A percentile compares a stretch with the other conserved stretches of the same genome.
Evolutionary conservation across 30 jellyfish, hydroid and myxozoan species (phyloP).

Genomic region (Hydra vulgaris): DNA sequence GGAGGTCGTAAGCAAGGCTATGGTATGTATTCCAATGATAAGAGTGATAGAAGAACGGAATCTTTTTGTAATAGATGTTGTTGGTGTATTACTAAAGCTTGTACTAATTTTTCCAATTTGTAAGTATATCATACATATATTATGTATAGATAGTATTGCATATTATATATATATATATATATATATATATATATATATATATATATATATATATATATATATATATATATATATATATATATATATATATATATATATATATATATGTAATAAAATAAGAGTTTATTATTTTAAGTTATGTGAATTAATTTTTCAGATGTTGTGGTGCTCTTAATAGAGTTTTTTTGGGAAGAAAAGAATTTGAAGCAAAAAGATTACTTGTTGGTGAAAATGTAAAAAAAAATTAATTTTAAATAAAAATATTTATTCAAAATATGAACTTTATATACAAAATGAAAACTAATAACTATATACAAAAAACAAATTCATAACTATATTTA

Average conservation of each 20-base stretch:
- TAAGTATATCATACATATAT: neutral
- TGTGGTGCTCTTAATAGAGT: conserved; percentile 23
- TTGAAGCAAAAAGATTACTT: conserved; percentile 63
- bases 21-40: conserved; percentile 39
- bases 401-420: too few species aligned
- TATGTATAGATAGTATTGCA: too few species aligned
- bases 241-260: too few species aligned
- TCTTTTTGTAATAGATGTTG: conserved; percentile 57
- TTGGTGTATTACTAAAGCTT: conserved; percentile 85
- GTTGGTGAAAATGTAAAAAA: conserved; percentile 57
- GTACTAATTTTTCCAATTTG: neutral
- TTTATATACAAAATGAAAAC: neutral
- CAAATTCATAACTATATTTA: too few species aligned
- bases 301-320: too few species aligned
- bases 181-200: too few species aligned
- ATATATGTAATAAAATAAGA: too few species aligned
- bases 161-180: too few species aligned
- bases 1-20: conserved; percentile 56
- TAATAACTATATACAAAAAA: too few species aligned
- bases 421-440: neutral
- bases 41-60: conserved; percentile 31
- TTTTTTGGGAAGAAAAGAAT: conserved; percentile 38
- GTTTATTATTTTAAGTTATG: too few species aligned
- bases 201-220: too few species aligned
- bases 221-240: too few species aligned